These are phyloP conservation scores for Upupa epops DNA, from an alignment of 2,113 vertebrate genomes.

Conservation along the genomic window DNA sequence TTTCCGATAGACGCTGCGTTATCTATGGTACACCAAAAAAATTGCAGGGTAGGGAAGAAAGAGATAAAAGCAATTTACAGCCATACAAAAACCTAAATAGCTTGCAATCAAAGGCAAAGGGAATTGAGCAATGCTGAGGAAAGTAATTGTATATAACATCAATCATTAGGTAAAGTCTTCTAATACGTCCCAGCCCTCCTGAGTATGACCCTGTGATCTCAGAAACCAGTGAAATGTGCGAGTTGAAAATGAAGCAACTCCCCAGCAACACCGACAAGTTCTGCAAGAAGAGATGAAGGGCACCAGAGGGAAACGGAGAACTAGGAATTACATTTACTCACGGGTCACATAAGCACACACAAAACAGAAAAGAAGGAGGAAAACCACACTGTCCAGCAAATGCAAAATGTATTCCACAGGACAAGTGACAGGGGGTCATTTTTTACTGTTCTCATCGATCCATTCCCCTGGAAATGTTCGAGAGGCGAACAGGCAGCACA, in stretches of 20 bases:
- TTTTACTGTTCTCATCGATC: constrained; percentile 16
- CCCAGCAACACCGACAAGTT: neutral
- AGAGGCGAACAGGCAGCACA: constrained; percentile 46
- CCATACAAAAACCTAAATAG: neutral
- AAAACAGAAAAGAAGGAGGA: neutral
- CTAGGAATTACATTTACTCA: neutral
- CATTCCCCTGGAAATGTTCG: constrained; percentile 54
- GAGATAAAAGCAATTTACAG: neutral
- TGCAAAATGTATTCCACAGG: neutral
- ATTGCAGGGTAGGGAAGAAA: fast-evolving
- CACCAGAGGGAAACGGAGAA: neutral
- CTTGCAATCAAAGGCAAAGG: neutral
- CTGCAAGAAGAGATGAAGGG: neutral
- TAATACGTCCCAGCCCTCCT: neutral
- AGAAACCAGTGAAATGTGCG: neutral
- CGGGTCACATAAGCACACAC: neutral
- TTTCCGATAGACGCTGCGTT: neutral
- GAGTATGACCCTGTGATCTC: neutral
- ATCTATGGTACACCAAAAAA: neutral
- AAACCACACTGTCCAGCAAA: neutral
- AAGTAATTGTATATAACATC: neutral
- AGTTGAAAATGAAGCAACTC: neutral
- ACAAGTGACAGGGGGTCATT: neutral
- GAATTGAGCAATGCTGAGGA: neutral
- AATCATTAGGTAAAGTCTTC: neutral